Percentiles rank a stretch among this genome's conserved stretches.
phyloP scores from a whole-genome alignment of 2,113 vertebrate species.

The Thryonomys swinderianus region DNA sequence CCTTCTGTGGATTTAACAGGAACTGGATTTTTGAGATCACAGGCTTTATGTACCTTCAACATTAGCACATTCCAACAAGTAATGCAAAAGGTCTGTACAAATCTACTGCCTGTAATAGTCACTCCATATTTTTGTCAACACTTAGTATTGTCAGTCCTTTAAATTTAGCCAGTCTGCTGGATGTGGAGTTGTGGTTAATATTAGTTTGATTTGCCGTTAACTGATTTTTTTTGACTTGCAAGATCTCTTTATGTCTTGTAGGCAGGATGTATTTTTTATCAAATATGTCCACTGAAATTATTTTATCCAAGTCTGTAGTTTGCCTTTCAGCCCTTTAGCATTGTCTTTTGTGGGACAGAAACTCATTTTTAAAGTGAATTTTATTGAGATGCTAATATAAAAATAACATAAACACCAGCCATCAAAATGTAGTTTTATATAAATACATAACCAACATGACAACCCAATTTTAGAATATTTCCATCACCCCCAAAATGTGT shows the following conservation, averaged over 20 bases:
- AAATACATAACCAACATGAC: not conserved
- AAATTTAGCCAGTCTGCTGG: not conserved
- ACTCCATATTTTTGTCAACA: not conserved
- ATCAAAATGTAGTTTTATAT: not conserved
- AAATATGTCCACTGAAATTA: not conserved
- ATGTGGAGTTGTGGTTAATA: not conserved
- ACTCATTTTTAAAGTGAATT: not conserved
- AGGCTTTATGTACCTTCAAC: not conserved
- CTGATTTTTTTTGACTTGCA: not conserved
- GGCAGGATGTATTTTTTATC: not conserved
- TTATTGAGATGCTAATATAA: not conserved
- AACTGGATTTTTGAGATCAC: not conserved
- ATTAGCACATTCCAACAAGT: not conserved
- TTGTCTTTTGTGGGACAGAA: not conserved
- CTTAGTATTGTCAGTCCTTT: not conserved
- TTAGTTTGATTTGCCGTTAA: not conserved
- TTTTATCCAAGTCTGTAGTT: not conserved
- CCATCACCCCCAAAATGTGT: not conserved
- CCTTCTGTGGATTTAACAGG: not conserved
- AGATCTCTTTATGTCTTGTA: not conserved
- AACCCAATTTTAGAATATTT: not conserved
- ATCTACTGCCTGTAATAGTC: not conserved
- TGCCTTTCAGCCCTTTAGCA: not conserved
- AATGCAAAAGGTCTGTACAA: not conserved
- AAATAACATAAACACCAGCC: not conserved